Base-by-base conservation (phyloP, 2,797 vertebrate genomes). In the Sebastiscus tertius region DNA sequence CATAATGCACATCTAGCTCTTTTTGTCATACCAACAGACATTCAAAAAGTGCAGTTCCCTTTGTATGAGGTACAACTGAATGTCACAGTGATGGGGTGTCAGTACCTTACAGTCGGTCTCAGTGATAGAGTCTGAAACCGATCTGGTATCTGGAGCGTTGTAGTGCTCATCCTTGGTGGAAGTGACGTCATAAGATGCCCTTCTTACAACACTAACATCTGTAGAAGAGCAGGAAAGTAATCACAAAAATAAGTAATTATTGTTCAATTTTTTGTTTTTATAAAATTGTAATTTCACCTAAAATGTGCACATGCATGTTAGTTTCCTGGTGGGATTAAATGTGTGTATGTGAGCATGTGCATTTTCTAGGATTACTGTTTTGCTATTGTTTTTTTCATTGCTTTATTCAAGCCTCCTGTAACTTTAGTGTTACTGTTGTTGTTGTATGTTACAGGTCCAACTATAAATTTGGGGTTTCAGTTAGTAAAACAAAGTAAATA, bases 151-250 rank as follows among this genome's bases (percentile, higher is more conserved):
- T 84, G 90, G 75, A 75, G 55, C 24, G 24, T 49, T 84, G 70
- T 39, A 61, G 55, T 84, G 80, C 88, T 96, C 94, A 54, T 77
- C 58, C 63, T 77, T 90, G 78, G 92, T 93, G 75, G 73, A 88
- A 22, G 74, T 82, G 77, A 93, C 89, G 86, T 95, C 93, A 88
- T 93, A 93, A 61, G 96, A 95, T 0, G 90, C 76, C 86, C 87
- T 95, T 92, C 95, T 96, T 55, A 73, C 69, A 73, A 92, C 88
- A 88, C 89, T 76, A 60, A 85, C 93, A 92, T 85, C 95, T 96
- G 85, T 16, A 61, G 72, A 89, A 64, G 26, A 87, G 20, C 39
- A 88, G 20, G 52, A 62, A 69, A 77, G 22, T 22, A 46, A 68
- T 67, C 5, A 16, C 72, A 61, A 8, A 29, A 78, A 58, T n/a